These are phyloP conservation scores for Ophthalmolycus amberensis DNA, from an alignment of 2,113 vertebrate species.

Conservation along the genomic window DNA sequence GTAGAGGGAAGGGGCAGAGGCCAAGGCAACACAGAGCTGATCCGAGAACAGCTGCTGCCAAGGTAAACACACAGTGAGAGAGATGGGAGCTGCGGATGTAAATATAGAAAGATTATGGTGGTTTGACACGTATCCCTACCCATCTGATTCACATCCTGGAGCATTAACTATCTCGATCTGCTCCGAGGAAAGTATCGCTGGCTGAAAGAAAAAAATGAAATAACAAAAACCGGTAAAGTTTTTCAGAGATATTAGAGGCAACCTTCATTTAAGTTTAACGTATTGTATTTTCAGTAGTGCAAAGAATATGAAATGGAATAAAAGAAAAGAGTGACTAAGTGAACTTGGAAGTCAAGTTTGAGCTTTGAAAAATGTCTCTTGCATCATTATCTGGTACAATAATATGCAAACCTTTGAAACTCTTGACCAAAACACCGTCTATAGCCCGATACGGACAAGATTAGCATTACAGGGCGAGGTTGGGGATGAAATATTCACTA, in stretches of 20 bases:
- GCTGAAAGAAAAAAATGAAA: neutral
- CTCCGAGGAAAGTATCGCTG: slow-evolving; percentile 5
- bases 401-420: neutral
- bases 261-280: too few relatives aligned
- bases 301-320: neutral
- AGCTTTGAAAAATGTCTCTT: neutral
- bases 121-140: slow-evolving; percentile 51
- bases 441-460: neutral
- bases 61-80: slow-evolving; percentile 56
- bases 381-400: neutral
- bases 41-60: slow-evolving; percentile 59
- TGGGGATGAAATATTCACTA: neutral
- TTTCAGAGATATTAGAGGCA: neutral
- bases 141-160: slow-evolving; percentile 55
- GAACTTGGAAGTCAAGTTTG: neutral
- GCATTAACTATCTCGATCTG: slow-evolving; percentile 37
- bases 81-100: slow-evolving; percentile 36
- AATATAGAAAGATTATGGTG: slow-evolving; percentile 63
- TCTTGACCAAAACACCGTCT: neutral
- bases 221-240: neutral
- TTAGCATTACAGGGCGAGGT: neutral
- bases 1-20: slow-evolving; percentile 58
- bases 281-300: neutral
- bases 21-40: slow-evolving; percentile 48
- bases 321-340: neutral